phyloP scores from a whole-genome alignment of 1,140 invertebrate species.

The Papilio dardanus region DNA sequence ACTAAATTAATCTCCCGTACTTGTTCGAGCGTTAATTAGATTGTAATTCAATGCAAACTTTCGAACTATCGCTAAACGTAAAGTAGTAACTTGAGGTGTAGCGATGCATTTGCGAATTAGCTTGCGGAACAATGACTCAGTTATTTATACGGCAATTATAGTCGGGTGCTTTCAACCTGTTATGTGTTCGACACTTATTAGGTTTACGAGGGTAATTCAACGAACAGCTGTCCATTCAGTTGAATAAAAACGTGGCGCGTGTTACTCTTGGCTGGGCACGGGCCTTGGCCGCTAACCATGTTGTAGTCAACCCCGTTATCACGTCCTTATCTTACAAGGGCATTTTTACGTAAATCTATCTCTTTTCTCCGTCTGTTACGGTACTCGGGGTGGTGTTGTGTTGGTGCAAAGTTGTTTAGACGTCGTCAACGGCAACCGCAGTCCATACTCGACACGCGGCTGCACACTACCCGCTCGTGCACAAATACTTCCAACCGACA shows the following conservation, averaged over 20 bases:
- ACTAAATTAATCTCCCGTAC: not conserved
- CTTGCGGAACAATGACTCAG: conserved; percentile 15
- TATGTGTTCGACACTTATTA: conserved; percentile 28
- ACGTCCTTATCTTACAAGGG: conserved; percentile 52
- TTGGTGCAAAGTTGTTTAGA: conserved; percentile 73
- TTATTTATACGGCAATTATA: conserved; percentile 19
- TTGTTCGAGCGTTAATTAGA: not conserved
- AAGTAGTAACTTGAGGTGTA: not conserved
- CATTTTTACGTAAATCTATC: conserved; percentile 52
- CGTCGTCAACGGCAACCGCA: conserved; percentile 77
- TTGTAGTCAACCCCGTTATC: conserved; percentile 59
- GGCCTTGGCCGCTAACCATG: conserved; percentile 54
- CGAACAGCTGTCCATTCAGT: conserved; percentile 72
- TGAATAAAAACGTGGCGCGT: conserved; percentile 53
- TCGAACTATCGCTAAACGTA: not conserved
- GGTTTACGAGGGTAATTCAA: conserved; percentile 45
- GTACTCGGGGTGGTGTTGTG: conserved; percentile 58
- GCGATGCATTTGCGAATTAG: conserved; percentile 15
- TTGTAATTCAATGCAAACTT: not conserved
- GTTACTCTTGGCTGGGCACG: conserved; percentile 75
- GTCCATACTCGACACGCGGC: conserved; percentile 66
- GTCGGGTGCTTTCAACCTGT: conserved; percentile 20
- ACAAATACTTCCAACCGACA: conserved; percentile 56
- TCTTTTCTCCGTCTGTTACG: conserved; percentile 57
- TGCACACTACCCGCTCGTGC: conserved; percentile 57